phyloP scores from a whole-genome alignment of 2,888 invertebrate genomes.

The Acrobasis suavella region DNA sequence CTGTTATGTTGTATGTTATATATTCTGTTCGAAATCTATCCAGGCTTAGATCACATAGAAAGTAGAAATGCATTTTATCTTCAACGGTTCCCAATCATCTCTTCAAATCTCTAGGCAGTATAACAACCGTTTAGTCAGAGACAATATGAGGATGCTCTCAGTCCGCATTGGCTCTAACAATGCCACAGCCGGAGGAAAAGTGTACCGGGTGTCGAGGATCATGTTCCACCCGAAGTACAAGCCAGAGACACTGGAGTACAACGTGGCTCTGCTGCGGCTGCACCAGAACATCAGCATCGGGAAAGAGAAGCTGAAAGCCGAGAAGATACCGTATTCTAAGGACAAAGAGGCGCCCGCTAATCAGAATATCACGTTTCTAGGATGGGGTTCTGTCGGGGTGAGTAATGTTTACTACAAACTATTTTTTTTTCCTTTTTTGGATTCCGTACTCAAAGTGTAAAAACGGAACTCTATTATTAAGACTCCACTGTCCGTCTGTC shows the following conservation, averaged over 20 bases:
- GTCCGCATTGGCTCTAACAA: conserved; percentile 68
- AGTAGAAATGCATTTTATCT: too few relatives aligned
- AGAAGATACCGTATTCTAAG: conserved; percentile 45
- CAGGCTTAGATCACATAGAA: too few relatives aligned
- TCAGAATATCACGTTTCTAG: conserved; percentile 58
- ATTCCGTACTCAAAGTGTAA: too few relatives aligned
- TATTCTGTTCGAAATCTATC: too few relatives aligned
- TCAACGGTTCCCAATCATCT: too few relatives aligned
- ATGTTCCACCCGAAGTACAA: conserved; percentile 77
- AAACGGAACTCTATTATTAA: too few relatives aligned
- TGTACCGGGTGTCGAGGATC: conserved; percentile 59
- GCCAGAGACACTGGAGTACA: conserved; percentile 65
- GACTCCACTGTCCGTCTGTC: too few relatives aligned
- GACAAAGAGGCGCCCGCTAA: conserved; percentile 54
- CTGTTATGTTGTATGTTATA: too few relatives aligned
- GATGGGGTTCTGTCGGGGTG: conserved; percentile 74
- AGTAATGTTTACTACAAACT: conserved; percentile 35
- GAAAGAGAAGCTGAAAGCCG: conserved; percentile 33
- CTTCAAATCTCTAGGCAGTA: conserved; percentile 54
- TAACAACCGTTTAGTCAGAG: conserved; percentile 73
- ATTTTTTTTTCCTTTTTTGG: too few relatives aligned
- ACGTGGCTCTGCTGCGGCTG: conserved; percentile 61
- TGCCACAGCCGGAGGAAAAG: conserved; percentile 63
- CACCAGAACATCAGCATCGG: conserved; percentile 59
- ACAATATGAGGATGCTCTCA: conserved; percentile 70